Percentiles rank a stretch among this genome's conserved stretches.
Evolutionary conservation across 2,113 vertebrate species (phyloP).

Genomic region (Corynorhinus townsendii): DNA sequence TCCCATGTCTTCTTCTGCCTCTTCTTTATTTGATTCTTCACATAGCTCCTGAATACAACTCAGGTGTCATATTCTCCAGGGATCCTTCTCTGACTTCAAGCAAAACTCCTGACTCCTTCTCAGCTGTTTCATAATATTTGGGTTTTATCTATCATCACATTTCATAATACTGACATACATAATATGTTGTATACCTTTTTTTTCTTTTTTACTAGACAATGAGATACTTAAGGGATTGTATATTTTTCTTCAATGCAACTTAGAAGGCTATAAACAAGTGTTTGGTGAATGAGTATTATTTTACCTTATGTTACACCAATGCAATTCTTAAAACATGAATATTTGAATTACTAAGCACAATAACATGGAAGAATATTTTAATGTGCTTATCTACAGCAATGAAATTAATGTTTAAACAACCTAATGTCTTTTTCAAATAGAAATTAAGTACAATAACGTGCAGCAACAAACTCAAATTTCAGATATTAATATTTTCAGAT

Average conservation of each 20-base stretch:
- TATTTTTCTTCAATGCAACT: background rate
- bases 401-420: conserved; percentile 24
- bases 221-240: background rate
- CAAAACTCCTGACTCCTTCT: background rate
- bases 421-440: conserved; percentile 9
- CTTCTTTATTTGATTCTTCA: background rate
- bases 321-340: conserved; percentile 13
- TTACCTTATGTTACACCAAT: background rate
- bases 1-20: background rate
- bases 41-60: background rate
- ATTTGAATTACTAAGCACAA: background rate
- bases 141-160: background rate
- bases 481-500: background rate
- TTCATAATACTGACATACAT: background rate
- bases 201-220: background rate
- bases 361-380: background rate
- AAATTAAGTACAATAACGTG: background rate
- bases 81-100: background rate
- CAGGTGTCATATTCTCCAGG: background rate
- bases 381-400: background rate
- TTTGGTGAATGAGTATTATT: background rate
- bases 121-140: background rate
- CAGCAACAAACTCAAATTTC: background rate
- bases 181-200: background rate
- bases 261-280: background rate